Evolutionary conservation across 2,888 invertebrate species (phyloP).

Genomic region (Caenorhabditis macrosperma): DNA sequence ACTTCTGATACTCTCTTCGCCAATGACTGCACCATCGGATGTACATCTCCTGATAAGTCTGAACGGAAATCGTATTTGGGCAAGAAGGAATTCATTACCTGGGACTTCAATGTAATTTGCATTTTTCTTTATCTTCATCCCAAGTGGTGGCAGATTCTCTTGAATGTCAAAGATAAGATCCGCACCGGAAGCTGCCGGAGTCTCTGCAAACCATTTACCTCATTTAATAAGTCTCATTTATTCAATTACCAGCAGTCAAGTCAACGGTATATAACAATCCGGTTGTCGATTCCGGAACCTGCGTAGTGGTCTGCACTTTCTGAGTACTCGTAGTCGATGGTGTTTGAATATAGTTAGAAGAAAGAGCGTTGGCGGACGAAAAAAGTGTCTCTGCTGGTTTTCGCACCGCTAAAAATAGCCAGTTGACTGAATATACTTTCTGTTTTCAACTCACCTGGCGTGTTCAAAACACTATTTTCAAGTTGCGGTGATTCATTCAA

Average conservation of each 20-base stretch:
- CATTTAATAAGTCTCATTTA: not conserved
- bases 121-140: slow-evolving; percentile 47
- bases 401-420: slow-evolving; percentile 10
- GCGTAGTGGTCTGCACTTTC: not conserved
- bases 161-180: slow-evolving; percentile 38
- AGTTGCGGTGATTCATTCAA: not conserved
- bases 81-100: not conserved
- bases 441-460: not conserved
- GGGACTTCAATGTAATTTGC: slow-evolving; percentile 37
- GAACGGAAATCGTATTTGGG: not conserved
- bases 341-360: slow-evolving; percentile 5
- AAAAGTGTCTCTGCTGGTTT: slow-evolving; percentile 50
- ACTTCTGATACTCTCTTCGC: slow-evolving; percentile 39
- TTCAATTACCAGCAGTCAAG: slow-evolving; percentile 52
- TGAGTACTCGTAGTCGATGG: not conserved
- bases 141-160: slow-evolving; percentile 56
- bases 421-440: not conserved
- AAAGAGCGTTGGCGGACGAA: slow-evolving; percentile 33
- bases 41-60: slow-evolving; percentile 37
- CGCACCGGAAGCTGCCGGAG: slow-evolving; percentile 26
- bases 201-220: slow-evolving; percentile 26
- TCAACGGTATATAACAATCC: slow-evolving; percentile 52
- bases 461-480: slow-evolving; percentile 4
- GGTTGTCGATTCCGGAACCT: slow-evolving; percentile 21
- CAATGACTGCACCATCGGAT: slow-evolving; percentile 45